phyloP scores from a whole-genome alignment of 2,113 vertebrate species.

The Larimichthys crocea region DNA sequence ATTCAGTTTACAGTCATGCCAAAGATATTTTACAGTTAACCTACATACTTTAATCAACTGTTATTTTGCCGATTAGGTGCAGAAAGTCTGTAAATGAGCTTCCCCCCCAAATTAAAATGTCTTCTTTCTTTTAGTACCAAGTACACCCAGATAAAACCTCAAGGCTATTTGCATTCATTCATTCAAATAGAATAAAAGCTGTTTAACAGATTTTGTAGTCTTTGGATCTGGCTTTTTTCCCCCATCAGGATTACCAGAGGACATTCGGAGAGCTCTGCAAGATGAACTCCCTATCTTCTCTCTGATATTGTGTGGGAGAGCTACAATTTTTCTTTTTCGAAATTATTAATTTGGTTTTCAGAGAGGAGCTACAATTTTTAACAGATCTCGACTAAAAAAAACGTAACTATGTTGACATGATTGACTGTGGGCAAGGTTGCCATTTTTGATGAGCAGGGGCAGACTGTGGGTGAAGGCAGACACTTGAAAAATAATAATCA shows the following conservation, averaged over 20 bases:
- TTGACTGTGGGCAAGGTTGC: background rate
- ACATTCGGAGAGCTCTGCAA: slow-evolving; percentile 25
- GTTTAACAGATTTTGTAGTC: slow-evolving; percentile 24
- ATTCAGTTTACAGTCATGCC: background rate
- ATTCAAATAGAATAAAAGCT: slow-evolving; percentile 48
- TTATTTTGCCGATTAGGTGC: background rate
- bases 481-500: too few species aligned
- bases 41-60: background rate
- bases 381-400: too few species aligned
- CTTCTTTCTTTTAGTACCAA: slow-evolving; percentile 7
- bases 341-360: too few species aligned
- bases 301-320: background rate
- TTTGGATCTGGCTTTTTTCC: slow-evolving; percentile 6
- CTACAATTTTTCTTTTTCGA: background rate
- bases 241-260: slow-evolving; percentile 30
- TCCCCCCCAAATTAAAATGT: background rate
- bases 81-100: background rate
- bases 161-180: slow-evolving; percentile 22
- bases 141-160: slow-evolving; percentile 4
- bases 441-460: background rate
- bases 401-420: background rate
- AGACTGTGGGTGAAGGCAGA: background rate
- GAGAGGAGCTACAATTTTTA: too few species aligned
- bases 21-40: background rate
- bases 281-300: background rate